phyloP scores from a whole-genome alignment of 2,888 invertebrate species.

The Calliopum simillimum region DNA sequence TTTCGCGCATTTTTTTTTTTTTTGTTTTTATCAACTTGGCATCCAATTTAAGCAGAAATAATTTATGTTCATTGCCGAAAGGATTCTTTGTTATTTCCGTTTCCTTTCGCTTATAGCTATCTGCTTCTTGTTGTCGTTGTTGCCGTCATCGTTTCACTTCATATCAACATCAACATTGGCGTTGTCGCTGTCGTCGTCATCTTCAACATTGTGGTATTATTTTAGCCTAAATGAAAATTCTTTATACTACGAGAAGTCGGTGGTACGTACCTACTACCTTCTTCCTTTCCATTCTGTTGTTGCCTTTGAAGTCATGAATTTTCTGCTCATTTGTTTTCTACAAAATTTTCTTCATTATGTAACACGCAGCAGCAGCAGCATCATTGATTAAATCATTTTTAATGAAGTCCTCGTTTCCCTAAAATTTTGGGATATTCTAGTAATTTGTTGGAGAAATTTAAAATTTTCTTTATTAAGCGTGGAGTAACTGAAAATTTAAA shows the following conservation, averaged over 20 bases:
- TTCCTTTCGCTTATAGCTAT: background rate
- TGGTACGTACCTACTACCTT: no score
- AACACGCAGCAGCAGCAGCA: background rate
- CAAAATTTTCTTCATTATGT: slow-evolving; percentile 11
- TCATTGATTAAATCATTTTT: slow-evolving; percentile 13
- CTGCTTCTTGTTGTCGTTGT: background rate
- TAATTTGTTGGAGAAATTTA: no score
- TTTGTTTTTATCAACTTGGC: slow-evolving; percentile 5
- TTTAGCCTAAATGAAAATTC: slow-evolving; percentile 5
- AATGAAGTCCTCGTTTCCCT: background rate
- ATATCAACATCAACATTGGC: background rate
- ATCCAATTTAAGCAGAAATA: slow-evolving; percentile 21
- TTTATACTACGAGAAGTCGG: background rate
- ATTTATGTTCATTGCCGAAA: slow-evolving; percentile 23
- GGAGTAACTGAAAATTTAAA: no score
- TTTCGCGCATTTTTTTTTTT: background rate
- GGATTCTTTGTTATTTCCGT: slow-evolving; percentile 16
- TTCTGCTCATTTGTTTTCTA: background rate
- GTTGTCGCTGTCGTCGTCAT: no score
- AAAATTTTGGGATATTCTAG: background rate
- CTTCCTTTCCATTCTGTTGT: no score
- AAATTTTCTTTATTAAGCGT: no score
- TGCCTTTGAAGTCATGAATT: background rate
- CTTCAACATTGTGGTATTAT: no score
- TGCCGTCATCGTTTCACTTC: background rate